Evolutionary conservation across 2,797 vertebrate genomes (phyloP).

Genomic region (Alectoris magna): DNA sequence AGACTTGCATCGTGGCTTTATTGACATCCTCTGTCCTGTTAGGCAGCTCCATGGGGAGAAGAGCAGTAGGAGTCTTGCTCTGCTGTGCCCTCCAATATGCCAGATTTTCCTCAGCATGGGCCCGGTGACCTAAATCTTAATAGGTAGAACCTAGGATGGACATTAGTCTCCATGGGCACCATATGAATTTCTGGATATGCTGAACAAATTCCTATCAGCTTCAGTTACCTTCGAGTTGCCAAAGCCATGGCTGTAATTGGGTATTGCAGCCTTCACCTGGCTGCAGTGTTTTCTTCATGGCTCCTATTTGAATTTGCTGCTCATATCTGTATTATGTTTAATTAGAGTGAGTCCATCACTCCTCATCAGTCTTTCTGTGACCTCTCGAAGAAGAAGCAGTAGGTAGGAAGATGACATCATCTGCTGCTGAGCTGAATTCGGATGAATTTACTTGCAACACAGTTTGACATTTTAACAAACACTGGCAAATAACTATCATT

Average conservation of each 20-base stretch:
- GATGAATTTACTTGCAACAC: conserved; percentile 12
- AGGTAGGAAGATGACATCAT: background rate
- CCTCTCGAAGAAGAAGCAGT: background rate
- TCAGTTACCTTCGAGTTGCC: background rate
- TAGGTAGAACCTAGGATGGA: background rate
- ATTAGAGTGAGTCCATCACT: background rate
- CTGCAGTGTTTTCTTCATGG: background rate
- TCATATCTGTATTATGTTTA: background rate
- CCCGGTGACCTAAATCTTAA: background rate
- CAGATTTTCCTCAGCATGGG: background rate
- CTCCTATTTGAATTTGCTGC: background rate
- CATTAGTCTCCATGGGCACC: background rate
- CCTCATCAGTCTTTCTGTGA: background rate
- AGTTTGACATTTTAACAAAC: conserved; percentile 59
- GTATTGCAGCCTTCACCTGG: background rate
- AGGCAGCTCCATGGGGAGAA: background rate
- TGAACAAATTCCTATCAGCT: background rate
- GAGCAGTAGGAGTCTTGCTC: background rate
- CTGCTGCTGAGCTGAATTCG: background rate
- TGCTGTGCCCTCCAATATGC: background rate
- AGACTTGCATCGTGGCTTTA: background rate
- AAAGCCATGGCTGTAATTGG: background rate
- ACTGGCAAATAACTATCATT: conserved; percentile 52
- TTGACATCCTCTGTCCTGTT: background rate
- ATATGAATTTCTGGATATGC: background rate